Conservation (phyloP, 2,797 vertebrate species). For the Capromys pilorides region DNA sequence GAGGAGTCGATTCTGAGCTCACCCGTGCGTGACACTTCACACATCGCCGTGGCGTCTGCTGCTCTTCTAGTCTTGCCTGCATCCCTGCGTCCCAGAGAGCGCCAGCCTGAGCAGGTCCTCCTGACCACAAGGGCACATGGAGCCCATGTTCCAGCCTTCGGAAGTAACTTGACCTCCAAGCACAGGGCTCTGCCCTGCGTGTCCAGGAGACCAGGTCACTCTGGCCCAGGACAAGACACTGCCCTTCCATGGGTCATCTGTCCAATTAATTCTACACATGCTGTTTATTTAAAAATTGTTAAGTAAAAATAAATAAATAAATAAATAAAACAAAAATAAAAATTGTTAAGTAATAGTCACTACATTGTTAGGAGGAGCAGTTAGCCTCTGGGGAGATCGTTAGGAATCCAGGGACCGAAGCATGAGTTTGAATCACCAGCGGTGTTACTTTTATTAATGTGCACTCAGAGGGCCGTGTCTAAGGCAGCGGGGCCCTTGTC, state of each 20-base stretch:
- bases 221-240: fast-evolving
- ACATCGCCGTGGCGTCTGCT: background rate
- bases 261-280: background rate
- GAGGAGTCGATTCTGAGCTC: background rate
- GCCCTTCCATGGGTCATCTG: background rate
- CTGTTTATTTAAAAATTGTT: background rate
- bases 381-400: background rate
- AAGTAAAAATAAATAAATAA: background rate
- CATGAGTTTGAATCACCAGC: background rate
- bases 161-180: background rate
- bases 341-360: background rate
- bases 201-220: fast-evolving
- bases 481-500: background rate
- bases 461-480: background rate
- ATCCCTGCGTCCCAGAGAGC: background rate
- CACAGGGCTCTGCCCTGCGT: background rate
- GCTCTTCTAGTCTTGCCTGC: background rate
- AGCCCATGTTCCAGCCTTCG: no score
- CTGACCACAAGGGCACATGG: background rate
- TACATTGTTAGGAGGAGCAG: background rate
- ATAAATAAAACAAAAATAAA: no score
- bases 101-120: background rate
- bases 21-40: background rate
- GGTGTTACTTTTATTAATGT: background rate
- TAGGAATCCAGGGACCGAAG: background rate